Percentiles rank a stretch among this genome's conserved stretches.
Evolutionary conservation across 2,113 vertebrate species (phyloP).

Genomic region (Cavia porcellus): DNA sequence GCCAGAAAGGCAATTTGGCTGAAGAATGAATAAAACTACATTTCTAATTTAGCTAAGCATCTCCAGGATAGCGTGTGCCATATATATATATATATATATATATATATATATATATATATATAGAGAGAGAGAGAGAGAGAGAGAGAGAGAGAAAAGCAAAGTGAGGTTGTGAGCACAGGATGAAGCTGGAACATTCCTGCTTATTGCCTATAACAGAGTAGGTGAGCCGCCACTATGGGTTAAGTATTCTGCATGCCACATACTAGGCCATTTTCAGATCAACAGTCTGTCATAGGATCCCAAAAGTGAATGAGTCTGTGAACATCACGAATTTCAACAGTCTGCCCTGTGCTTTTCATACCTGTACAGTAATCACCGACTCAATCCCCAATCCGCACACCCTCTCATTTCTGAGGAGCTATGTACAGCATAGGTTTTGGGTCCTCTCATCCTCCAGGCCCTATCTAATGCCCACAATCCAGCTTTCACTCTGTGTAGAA

Average conservation of each 20-base stretch:
- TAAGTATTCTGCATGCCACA: neutral
- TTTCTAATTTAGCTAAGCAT: conserved; percentile 32
- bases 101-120: no score
- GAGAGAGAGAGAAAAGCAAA: neutral
- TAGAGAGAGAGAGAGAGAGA: neutral
- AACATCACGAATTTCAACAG: neutral
- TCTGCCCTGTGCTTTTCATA: neutral
- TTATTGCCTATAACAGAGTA: neutral
- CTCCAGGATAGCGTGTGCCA: conserved; percentile 59
- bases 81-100: neutral
- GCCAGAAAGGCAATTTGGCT: conserved; percentile 38
- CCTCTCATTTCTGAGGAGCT: neutral
- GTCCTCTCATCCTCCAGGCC: neutral
- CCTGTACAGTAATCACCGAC: neutral
- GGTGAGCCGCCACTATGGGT: neutral
- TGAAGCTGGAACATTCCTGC: neutral
- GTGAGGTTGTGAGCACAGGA: neutral
- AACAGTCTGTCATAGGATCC: neutral
- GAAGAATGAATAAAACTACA: neutral
- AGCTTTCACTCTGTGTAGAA: neutral
- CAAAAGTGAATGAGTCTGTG: neutral
- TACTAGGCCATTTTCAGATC: neutral
- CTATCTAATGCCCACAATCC: neutral
- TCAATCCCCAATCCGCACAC: neutral
- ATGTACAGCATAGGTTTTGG: neutral